Conservation (phyloP, 2,888 invertebrate species). For the Muschampia plurimacula region DNA sequence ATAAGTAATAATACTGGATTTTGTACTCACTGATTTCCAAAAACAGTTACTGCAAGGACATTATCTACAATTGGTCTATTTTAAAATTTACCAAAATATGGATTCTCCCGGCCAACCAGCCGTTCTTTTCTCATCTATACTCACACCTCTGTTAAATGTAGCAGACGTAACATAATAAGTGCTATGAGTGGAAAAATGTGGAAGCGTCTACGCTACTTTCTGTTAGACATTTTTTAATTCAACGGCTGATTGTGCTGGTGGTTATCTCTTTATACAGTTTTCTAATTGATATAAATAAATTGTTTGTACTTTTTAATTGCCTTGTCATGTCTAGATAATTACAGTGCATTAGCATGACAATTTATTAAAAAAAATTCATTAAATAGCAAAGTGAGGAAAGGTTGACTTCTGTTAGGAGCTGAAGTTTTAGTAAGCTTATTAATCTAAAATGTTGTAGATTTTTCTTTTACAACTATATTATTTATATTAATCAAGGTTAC, state of each 20-base stretch:
- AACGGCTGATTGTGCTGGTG: background rate
- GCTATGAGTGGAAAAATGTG: slow-evolving; percentile 1
- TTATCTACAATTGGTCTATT: background rate
- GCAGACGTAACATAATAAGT: background rate
- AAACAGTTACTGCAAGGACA: slow-evolving; percentile 4
- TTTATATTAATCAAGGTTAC: background rate
- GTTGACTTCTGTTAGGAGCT: background rate
- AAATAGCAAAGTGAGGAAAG: background rate
- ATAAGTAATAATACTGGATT: background rate
- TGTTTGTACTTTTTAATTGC: background rate
- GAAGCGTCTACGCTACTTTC: background rate
- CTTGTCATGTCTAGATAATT: background rate
- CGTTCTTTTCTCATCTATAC: background rate
- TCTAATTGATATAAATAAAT: background rate
- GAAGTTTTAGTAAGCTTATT: background rate
- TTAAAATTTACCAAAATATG: background rate
- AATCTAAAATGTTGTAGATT: background rate
- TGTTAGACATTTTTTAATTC: background rate
- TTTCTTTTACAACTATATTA: background rate
- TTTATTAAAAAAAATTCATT: background rate
- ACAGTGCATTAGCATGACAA: background rate
- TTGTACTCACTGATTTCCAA: slow-evolving; percentile 2
- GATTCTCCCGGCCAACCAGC: background rate
- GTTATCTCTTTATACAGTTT: background rate
- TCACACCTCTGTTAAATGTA: background rate